Conservation (phyloP, 2,797 vertebrate species). For the Falco columbarius region DNA sequence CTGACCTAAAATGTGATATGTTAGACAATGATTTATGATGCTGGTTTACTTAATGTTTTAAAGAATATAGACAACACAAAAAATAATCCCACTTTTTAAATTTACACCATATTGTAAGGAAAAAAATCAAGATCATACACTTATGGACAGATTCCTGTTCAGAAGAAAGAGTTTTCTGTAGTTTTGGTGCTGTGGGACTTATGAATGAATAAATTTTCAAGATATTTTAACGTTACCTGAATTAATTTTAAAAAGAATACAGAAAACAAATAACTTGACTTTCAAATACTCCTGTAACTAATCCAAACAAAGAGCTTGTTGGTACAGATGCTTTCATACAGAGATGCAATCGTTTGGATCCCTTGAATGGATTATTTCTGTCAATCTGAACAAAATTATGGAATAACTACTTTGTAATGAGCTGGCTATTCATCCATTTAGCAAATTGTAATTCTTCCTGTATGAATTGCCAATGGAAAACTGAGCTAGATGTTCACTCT, state of each 20-base stretch:
- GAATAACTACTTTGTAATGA: slow-evolving; percentile 33
- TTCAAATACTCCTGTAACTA: neutral
- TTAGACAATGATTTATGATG: neutral
- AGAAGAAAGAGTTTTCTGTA: neutral
- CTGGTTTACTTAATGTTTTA: neutral
- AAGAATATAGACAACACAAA: neutral
- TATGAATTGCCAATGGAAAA: slow-evolving; percentile 39
- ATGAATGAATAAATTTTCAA: neutral
- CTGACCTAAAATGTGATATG: neutral
- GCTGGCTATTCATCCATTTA: slow-evolving; percentile 10
- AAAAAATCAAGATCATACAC: neutral
- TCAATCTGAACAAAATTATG: slow-evolving; percentile 23
- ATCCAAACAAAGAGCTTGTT: neutral
- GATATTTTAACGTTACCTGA: neutral
- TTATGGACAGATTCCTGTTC: neutral
- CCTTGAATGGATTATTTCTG: slow-evolving; percentile 3
- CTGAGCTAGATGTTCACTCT: neutral
- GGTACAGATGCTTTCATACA: neutral
- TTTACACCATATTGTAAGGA: neutral
- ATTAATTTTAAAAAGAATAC: neutral
- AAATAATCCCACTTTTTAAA: neutral
- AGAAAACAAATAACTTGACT: neutral
- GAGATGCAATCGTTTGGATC: neutral
- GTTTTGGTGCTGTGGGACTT: neutral
- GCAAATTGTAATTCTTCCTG: slow-evolving; percentile 23